phyloP scores from a whole-genome alignment of 2,888 invertebrate species.

The Aleiodes leptofemur region DNA sequence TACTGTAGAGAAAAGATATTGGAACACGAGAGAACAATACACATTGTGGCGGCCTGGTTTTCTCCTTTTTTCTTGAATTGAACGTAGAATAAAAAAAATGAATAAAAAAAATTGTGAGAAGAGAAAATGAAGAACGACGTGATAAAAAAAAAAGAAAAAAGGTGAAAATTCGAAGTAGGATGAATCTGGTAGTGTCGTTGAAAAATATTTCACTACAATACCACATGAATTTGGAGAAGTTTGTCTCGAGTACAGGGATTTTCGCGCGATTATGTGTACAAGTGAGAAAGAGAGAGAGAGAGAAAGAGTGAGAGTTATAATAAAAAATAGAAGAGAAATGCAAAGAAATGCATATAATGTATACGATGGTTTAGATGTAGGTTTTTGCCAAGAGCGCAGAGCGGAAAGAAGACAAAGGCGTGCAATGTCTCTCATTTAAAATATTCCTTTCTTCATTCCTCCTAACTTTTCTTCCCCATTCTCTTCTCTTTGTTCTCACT shows the following conservation, averaged over 20 bases:
- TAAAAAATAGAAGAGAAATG: constrained; percentile 2
- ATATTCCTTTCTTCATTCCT: constrained; percentile 27
- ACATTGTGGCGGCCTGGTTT: constrained; percentile 37
- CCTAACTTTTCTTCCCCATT: neutral
- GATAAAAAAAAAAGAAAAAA: constrained; percentile 41
- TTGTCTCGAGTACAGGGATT: constrained; percentile 30
- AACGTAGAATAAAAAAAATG: constrained; percentile 31
- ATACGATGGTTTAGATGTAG: neutral
- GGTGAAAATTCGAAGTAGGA: constrained; percentile 20
- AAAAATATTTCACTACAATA: constrained; percentile 38
- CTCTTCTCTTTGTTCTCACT: no score
- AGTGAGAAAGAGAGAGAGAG: neutral
- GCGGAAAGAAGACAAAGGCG: constrained; percentile 21
- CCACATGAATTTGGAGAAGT: constrained; percentile 22
- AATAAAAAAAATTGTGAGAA: neutral
- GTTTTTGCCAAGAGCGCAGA: neutral
- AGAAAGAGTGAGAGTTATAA: no score
- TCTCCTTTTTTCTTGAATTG: constrained; percentile 33
- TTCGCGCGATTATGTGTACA: constrained; percentile 24
- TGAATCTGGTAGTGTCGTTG: constrained; percentile 36
- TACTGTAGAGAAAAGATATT: constrained; percentile 35
- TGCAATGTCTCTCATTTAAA: constrained; percentile 23
- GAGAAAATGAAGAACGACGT: constrained; percentile 16
- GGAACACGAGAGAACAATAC: constrained; percentile 47
- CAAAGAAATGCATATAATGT: neutral